Evolutionary conservation across 1,140 invertebrate genomes (phyloP).

Genomic region (Drosophila bocqueti): DNA sequence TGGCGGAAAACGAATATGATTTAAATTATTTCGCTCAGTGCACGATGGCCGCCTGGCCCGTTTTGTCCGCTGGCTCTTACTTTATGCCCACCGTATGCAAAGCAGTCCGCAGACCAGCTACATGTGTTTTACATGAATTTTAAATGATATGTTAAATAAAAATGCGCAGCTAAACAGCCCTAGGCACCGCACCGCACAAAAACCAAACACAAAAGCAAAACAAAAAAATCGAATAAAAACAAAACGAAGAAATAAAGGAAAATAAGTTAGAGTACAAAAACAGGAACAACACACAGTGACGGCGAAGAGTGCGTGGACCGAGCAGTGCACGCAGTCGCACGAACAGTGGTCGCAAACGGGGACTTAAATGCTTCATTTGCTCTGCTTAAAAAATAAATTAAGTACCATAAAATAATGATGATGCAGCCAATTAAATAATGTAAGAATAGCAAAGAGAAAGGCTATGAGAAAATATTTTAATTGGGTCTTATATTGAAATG

Average conservation of each 20-base stretch:
- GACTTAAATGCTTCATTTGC: conserved; percentile 5
- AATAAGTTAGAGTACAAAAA: conserved; percentile 30
- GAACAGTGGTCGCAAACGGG: not conserved
- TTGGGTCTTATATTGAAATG: not conserved
- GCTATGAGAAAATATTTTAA: conserved; percentile 8
- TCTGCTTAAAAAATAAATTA: not conserved
- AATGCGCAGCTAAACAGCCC: conserved; percentile 82
- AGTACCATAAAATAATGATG: not conserved
- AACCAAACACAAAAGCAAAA: conserved; percentile 39
- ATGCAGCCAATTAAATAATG: conserved; percentile 6
- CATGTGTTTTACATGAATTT: conserved; percentile 84
- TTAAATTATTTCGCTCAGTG: not conserved
- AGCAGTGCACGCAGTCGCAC: conserved; percentile 15
- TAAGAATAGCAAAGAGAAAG: not conserved
- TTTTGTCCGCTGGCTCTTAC: conserved; percentile 48
- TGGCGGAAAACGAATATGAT: too few relatives aligned
- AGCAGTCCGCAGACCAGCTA: conserved; percentile 66
- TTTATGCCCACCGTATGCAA: conserved; percentile 82
- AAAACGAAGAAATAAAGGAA: conserved; percentile 16
- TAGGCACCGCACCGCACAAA: conserved; percentile 34
- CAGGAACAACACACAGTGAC: conserved; percentile 33
- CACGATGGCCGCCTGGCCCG: not conserved
- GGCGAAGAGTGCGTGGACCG: conserved; percentile 42
- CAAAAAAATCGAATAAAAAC: conserved; percentile 29
- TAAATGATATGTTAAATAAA: conserved; percentile 84